Percentiles rank a stretch among this genome's conserved stretches.
phyloP scores from a whole-genome alignment of 2,113 vertebrate genomes.

The crab-eating macaque (Macaca fascicularis) region T2T-MFA8v1.1 NC_088393.1:16657001-16657500 shows the following conservation, averaged over 20 bases:
- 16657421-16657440: neutral
- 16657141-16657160: neutral
- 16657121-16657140: neutral
- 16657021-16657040: neutral
- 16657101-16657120: neutral
- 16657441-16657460: neutral
- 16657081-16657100: neutral
- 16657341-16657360: rapidly evolving
- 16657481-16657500: neutral
- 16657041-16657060: neutral
- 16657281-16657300: too few species aligned
- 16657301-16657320: neutral
- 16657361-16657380: neutral
- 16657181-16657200: neutral
- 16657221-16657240: neutral
- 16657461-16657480: rapidly evolving
- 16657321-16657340: neutral
- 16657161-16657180: neutral
- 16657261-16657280: neutral
- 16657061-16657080: neutral
- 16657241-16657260: neutral
- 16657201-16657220: neutral
- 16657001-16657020: neutral
- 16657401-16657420: neutral
- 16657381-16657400: neutral